These are phyloP conservation scores for Baronia brevicornis DNA, from an alignment of 2,888 invertebrate genomes.

Conservation along the genomic window DNA sequence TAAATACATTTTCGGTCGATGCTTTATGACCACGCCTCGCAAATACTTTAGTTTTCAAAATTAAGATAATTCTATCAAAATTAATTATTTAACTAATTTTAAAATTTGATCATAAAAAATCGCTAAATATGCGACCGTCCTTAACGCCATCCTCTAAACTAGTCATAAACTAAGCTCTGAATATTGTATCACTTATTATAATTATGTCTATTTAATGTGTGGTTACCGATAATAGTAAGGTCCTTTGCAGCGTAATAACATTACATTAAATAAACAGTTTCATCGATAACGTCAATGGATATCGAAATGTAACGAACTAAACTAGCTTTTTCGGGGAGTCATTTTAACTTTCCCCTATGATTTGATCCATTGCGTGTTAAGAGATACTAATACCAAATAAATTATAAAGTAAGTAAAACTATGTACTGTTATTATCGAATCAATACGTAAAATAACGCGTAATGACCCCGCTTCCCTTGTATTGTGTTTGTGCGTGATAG, in stretches of 20 bases:
- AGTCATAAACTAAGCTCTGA: conserved; percentile 61
- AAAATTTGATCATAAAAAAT: conserved; percentile 51
- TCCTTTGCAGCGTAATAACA: conserved; percentile 15
- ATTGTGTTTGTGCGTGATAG: conserved; percentile 58
- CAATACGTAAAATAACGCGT: conserved; percentile 46
- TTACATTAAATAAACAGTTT: conserved; percentile 29
- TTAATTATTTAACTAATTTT: conserved; percentile 55
- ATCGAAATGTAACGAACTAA: too few relatives aligned
- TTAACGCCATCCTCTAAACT: conserved; percentile 75
- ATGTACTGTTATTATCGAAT: conserved; percentile 50
- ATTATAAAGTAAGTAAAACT: conserved; percentile 61
- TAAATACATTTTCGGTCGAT: conserved; percentile 33
- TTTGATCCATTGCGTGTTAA: conserved; percentile 50
- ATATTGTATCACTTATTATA: conserved; percentile 45
- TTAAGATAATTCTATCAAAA: conserved; percentile 55
- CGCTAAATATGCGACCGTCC: conserved; percentile 71
- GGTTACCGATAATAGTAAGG: conserved; percentile 32
- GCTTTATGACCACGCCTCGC: conserved; percentile 60
- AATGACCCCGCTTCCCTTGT: conserved; percentile 45
- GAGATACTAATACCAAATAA: conserved; percentile 58
- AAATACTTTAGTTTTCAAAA: conserved; percentile 57
- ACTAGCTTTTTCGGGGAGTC: too few relatives aligned
- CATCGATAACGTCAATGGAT: too few relatives aligned
- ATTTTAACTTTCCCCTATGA: conserved; percentile 32
- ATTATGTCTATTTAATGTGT: conserved; percentile 29